Evolutionary conservation across 2,113 vertebrate species (phyloP).

Genomic region (Noctilio leporinus): DNA sequence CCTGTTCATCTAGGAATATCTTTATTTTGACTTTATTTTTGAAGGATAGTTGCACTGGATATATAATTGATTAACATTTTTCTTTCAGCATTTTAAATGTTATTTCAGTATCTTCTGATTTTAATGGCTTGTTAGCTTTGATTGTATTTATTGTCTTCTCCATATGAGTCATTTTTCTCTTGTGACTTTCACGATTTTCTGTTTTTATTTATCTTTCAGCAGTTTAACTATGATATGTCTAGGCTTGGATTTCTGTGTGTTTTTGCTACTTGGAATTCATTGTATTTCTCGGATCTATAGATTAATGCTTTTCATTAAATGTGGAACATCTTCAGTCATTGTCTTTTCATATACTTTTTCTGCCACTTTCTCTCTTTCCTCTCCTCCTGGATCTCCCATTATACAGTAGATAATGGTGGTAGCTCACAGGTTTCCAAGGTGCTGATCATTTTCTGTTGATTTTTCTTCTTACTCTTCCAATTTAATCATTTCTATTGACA

Average conservation of each 20-base stretch:
- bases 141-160: not conserved
- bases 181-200: not conserved
- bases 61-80: not conserved
- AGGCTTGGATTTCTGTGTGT: not conserved
- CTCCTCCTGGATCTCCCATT: not conserved
- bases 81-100: not conserved
- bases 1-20: too few relatives aligned
- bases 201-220: not conserved
- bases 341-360: not conserved
- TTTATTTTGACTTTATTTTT: conserved; percentile 8
- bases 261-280: not conserved
- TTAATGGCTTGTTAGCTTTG: not conserved
- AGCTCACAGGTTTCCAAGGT: not conserved
- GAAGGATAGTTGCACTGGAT: too few relatives aligned
- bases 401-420: not conserved
- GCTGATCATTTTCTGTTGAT: not conserved
- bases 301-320: not conserved
- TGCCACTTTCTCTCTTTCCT: not conserved
- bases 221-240: not conserved
- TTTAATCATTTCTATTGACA: not conserved
- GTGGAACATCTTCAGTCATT: not conserved
- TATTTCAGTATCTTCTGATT: not conserved
- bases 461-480: not conserved
- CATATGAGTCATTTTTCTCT: not conserved
- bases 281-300: not conserved